These are phyloP conservation scores for Lepidostoma basale DNA, from an alignment of 1,140 invertebrate genomes.

Conservation along the genomic window DNA sequence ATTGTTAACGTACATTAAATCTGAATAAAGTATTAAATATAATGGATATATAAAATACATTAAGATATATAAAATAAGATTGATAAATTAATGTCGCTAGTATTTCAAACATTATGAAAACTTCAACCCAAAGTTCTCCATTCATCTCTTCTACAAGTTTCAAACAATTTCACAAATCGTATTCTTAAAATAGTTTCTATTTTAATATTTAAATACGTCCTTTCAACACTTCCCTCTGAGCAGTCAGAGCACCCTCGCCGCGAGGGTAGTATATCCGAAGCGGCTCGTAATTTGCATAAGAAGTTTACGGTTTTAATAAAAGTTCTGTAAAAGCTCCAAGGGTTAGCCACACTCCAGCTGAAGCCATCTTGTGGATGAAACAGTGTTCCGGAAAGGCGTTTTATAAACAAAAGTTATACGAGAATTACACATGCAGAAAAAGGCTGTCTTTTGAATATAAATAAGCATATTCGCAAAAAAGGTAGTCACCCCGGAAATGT, in stretches of 20 bases:
- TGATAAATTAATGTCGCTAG: too few relatives aligned
- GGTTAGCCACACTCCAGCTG: background rate
- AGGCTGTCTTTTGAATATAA: constrained; percentile 11
- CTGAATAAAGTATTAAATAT: too few relatives aligned
- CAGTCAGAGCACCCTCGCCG: background rate
- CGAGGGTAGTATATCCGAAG: background rate
- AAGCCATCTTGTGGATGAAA: constrained; percentile 14
- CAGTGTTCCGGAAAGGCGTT: constrained; percentile 7
- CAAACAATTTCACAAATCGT: too few relatives aligned
- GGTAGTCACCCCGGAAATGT: background rate
- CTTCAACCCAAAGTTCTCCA: too few relatives aligned
- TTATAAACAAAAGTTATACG: constrained; percentile 16
- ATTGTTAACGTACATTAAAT: too few relatives aligned
- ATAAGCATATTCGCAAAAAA: constrained; percentile 6
- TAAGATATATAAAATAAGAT: too few relatives aligned
- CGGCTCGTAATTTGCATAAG: constrained; percentile 13
- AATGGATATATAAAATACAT: too few relatives aligned
- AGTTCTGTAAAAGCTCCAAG: constrained; percentile 9
- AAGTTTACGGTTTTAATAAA: constrained; percentile 23
- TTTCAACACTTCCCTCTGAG: too few relatives aligned
- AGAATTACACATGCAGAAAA: constrained; percentile 22
- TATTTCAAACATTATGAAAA: too few relatives aligned
- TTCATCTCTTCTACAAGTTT: too few relatives aligned
- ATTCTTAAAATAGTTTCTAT: too few relatives aligned
- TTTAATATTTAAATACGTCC: too few relatives aligned